Base-by-base conservation (phyloP, 2,797 vertebrate species). In the Champsocephalus gunnari region DNA sequence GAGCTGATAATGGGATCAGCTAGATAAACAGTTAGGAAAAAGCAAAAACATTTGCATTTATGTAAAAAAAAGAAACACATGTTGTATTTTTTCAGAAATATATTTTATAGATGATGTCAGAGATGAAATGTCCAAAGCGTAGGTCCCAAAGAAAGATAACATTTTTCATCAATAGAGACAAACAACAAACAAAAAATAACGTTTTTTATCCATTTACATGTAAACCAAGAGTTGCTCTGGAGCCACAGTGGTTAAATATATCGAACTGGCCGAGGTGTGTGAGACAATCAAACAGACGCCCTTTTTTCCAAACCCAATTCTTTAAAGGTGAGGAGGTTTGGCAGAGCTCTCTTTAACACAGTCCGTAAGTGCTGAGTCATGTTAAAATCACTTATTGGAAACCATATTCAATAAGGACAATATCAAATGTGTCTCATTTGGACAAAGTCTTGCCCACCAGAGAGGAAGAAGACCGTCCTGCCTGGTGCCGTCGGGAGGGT, bases 101-200 rank as follows among this genome's bases (percentile, higher is more conserved):
- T 95, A 95, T 94, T 95, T 95, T 95, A 92, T 93, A 94, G 94
- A 94, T 90, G 88, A 95, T 91, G 94, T 94, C 93, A 95, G 95
- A 95, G 95, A 95, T 95, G 93, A 95, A 93, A 92, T 93, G 92
- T 93, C 89, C 63, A 94, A 94, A 95, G 95, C 88, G 48, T 90
- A 94, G 91, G 85, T 95, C 95, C 87, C 87, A 93, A 93, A 92
- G 75, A 92, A 93, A 93, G 81, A 91, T 64, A 89, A 88, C 80
- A 83, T 88, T 88, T 92, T 91, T 34, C 71, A 89, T 94, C 94
- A 94, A 94, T 90, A 95, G 93, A 94, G 95, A 95, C 80, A 75
- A 90, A 94, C 91, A 88, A 91, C 81, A 87, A 92, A 93, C 88
- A 90, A 92, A 93, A 91, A 90, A 92, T 85, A 91, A 92, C 80